Conservation (phyloP, 2,113 vertebrate genomes). For the Struthidea cinerea region DNA sequence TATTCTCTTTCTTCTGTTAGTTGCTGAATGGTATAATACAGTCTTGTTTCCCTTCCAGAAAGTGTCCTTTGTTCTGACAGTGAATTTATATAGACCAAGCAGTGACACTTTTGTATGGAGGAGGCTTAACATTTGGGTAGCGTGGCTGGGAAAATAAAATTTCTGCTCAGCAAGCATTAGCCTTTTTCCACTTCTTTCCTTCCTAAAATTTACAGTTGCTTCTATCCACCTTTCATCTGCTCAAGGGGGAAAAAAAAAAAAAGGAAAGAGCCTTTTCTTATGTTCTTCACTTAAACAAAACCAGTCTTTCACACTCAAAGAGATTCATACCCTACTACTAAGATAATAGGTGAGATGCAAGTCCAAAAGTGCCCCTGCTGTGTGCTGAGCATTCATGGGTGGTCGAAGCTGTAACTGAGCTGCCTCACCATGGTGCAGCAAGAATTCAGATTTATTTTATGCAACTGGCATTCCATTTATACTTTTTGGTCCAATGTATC, state of each 20-base stretch:
- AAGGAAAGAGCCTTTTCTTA: slow-evolving; percentile 1
- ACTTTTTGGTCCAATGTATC: slow-evolving; percentile 14
- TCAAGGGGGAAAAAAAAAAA: background rate
- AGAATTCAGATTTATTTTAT: slow-evolving; percentile 60
- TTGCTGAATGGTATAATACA: background rate
- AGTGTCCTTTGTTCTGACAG: slow-evolving; percentile 9
- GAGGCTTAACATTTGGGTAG: background rate
- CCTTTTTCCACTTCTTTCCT: slow-evolving; percentile 24
- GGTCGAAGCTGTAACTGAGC: slow-evolving; percentile 28
- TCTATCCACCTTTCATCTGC: slow-evolving; percentile 39
- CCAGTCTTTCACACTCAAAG: slow-evolving; percentile 44
- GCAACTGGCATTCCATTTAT: slow-evolving; percentile 49
- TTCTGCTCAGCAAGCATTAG: slow-evolving; percentile 25
- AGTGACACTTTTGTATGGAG: background rate
- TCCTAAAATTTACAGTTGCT: slow-evolving; percentile 22
- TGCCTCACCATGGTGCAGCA: slow-evolving; percentile 32
- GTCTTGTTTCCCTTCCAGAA: slow-evolving; percentile 22
- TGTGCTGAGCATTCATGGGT: slow-evolving; percentile 32
- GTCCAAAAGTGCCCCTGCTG: slow-evolving; percentile 33
- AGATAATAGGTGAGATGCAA: slow-evolving; percentile 40
- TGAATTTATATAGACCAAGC: slow-evolving; percentile 3
- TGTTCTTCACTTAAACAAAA: slow-evolving; percentile 33
- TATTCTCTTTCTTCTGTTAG: background rate
- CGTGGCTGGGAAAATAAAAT: slow-evolving; percentile 3
- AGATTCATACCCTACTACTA: slow-evolving; percentile 37